Base-by-base conservation (phyloP, 2,113 vertebrate genomes). In the Atrichornis clamosus region DNA sequence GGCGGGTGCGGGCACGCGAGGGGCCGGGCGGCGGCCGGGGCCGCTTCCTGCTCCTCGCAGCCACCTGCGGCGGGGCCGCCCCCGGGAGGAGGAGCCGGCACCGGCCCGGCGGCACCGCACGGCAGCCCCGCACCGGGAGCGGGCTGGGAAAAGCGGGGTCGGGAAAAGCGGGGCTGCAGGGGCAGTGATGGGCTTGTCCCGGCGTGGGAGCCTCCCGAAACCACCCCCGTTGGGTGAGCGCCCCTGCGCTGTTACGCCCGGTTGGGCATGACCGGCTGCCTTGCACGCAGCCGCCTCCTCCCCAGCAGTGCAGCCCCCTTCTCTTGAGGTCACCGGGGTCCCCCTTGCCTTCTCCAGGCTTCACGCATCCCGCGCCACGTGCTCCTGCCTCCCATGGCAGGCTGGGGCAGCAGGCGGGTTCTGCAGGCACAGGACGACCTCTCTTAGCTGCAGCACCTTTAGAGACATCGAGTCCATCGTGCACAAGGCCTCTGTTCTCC, bases 21-120 rank as follows among this genome's bases (percentile, higher is more conserved):
- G 96, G 18, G 49, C 11, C 33, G 60, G 22, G 39, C 49, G 84
- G 70, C 63, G 92, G 68, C n/a, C 84, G 30, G 63, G 42, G 84
- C 96, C 22, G 97, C 98, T 98, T 98, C 98, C 98, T 98, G 98
- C 93, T 98, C 94, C 92, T 67, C 87, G 87, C 96, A 67, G 96
- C 89, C 93, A 97, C 98, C 97, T 97, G 96, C 93, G 91, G 89
- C 90, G 98, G 97, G 96, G 93, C 97, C 92, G 81, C 90, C 94
- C 93, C 78, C 42, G 44, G 93, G 91, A 59, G 92, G 92, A 95
- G 91, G 95, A 93, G 96, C 93, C 85, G 74, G 16, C 39, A 18
- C 90, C 75, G 64, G 64, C 20, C 82, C 41, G n/a, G 15, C 67
- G 30, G 70, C 59, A 69, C 73, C 73, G 86, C 64, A 30, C 42